These are phyloP conservation scores for Drosophila leontia DNA, from an alignment of 1,140 invertebrate species.

Conservation along the genomic window DNA sequence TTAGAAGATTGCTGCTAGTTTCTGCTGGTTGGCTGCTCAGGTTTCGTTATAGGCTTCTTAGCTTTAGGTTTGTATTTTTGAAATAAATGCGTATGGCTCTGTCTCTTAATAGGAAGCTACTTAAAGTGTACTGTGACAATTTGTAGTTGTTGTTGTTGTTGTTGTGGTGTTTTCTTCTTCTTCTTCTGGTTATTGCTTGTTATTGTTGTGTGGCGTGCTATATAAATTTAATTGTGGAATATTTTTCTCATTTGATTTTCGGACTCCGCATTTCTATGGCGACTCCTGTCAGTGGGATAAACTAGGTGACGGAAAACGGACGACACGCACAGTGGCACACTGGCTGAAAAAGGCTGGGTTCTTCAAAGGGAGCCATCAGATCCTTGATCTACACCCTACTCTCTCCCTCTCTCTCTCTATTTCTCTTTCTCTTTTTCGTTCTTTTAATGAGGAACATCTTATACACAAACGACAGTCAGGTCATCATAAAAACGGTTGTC, in stretches of 20 bases:
- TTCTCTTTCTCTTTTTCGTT: background rate
- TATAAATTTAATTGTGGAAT: constrained; percentile 33
- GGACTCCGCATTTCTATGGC: constrained; percentile 25
- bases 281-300: constrained; percentile 25
- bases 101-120: constrained; percentile 44
- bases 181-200: background rate
- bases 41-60: constrained; percentile 5
- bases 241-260: constrained; percentile 14
- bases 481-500: constrained; percentile 35
- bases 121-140: constrained; percentile 39
- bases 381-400: constrained; percentile 5
- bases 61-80: constrained; percentile 10
- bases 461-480: constrained; percentile 42
- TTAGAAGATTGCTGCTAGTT: constrained; percentile 21
- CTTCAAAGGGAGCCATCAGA: constrained; percentile 4
- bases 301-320: constrained; percentile 20
- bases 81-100: constrained; percentile 42
- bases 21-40: constrained; percentile 23
- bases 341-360: constrained; percentile 9
- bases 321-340: constrained; percentile 23
- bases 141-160: constrained; percentile 26
- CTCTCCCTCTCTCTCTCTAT: background rate
- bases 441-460: background rate
- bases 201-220: constrained; percentile 12
- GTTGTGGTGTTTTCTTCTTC: constrained; percentile 4